Evolutionary conservation across 2,888 invertebrate species (phyloP).

Genomic region (Mechanitis messenoides): DNA sequence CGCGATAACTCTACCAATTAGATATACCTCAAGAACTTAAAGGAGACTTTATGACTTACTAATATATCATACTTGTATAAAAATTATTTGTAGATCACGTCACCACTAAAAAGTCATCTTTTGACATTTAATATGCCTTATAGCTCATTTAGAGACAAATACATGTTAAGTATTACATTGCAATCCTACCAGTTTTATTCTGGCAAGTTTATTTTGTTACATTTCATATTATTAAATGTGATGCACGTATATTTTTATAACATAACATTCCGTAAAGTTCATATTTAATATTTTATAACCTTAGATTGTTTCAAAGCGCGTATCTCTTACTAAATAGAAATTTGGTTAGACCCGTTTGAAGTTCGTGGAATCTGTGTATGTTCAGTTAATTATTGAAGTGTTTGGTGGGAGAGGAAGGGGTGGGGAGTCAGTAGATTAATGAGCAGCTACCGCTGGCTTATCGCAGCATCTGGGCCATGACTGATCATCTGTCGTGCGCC

Average conservation of each 20-base stretch:
- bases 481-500: conserved; percentile 76
- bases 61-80: neutral
- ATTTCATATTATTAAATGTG: neutral
- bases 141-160: conserved; percentile 37
- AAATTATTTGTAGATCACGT: neutral
- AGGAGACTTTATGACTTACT: conserved; percentile 19
- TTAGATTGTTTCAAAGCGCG: conserved; percentile 18
- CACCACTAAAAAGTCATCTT: conserved; percentile 34
- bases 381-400: conserved; percentile 71
- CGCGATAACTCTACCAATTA: conserved; percentile 49
- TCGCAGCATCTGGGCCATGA: conserved; percentile 75
- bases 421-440: conserved; percentile 72
- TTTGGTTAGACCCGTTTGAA: conserved; percentile 43
- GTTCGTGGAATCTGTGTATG: conserved; percentile 64
- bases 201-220: conserved; percentile 19
- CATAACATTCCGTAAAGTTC: conserved; percentile 20
- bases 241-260: conserved; percentile 15
- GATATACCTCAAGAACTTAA: conserved; percentile 10
- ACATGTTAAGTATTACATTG: conserved; percentile 31
- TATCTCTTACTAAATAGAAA: conserved; percentile 24
- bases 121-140: conserved; percentile 35
- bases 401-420: conserved; percentile 37
- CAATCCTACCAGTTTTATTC: conserved; percentile 29
- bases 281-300: conserved; percentile 24
- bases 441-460: conserved; percentile 74